Evolutionary conservation across 2,113 vertebrate species (phyloP).

Genomic region (human (Homo sapiens)): DNA sequence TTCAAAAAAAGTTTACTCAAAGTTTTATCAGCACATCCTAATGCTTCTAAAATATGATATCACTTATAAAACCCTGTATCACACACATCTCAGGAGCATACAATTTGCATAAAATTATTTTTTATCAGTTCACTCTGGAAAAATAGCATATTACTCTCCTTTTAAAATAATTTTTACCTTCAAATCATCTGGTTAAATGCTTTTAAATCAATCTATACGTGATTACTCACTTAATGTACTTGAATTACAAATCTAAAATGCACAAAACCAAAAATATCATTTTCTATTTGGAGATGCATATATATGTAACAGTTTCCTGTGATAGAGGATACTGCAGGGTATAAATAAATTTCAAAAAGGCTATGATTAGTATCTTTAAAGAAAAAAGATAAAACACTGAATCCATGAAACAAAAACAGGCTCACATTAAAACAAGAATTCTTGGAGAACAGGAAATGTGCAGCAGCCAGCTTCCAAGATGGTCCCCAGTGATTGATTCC

Average conservation of each 20-base stretch:
- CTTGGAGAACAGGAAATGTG: background rate
- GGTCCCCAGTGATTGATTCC: background rate
- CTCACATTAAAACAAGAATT: background rate
- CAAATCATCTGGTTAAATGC: background rate
- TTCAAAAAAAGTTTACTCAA: background rate
- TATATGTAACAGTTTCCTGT: background rate
- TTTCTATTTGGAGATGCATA: background rate
- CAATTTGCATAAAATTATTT: background rate
- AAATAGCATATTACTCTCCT: background rate
- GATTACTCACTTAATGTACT: background rate
- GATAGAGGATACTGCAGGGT: background rate
- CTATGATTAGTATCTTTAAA: background rate
- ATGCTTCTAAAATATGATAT: background rate
- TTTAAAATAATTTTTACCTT: background rate
- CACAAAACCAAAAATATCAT: background rate
- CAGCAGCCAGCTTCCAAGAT: background rate
- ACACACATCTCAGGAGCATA: background rate
- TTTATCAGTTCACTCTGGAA: background rate
- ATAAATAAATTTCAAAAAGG: background rate
- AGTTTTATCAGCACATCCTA: background rate
- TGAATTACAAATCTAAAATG: conserved; percentile 7
- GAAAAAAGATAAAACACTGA: conserved; percentile 22
- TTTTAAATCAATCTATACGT: background rate
- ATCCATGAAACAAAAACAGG: background rate
- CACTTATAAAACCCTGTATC: background rate